These are phyloP conservation scores for Drosophila paranaensis DNA, from an alignment of 2,888 invertebrate genomes.

Conservation along the genomic window DNA sequence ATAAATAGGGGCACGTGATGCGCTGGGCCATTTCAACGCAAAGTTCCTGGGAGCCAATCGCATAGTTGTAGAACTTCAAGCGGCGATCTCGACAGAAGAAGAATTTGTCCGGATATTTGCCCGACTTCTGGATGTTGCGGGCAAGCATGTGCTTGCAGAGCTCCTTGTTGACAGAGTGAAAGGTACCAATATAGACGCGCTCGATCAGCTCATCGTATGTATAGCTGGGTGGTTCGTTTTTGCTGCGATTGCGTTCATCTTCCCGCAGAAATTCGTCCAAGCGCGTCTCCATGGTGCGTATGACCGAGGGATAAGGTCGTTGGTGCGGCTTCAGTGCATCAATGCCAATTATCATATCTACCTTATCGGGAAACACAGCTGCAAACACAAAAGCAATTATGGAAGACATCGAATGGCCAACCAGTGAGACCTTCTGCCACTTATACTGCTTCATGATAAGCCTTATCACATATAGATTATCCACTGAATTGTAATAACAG, in stretches of 20 bases:
- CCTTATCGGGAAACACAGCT: slow-evolving; percentile 86
- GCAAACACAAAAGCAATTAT: slow-evolving; percentile 88
- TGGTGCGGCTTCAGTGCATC: slow-evolving; percentile 83
- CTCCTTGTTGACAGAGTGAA: slow-evolving; percentile 87
- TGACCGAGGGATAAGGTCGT: slow-evolving; percentile 72
- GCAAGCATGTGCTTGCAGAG: slow-evolving; percentile 86
- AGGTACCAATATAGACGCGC: slow-evolving; percentile 86
- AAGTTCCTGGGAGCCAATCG: slow-evolving; percentile 85
- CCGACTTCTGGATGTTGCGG: slow-evolving; percentile 87
- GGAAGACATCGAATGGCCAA: slow-evolving; percentile 90
- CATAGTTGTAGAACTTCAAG: slow-evolving; percentile 86
- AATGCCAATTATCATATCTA: slow-evolving; percentile 83
- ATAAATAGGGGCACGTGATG: slow-evolving; percentile 88
- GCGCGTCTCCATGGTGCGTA: slow-evolving; percentile 83
- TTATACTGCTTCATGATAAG: slow-evolving; percentile 88
- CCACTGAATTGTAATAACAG: slow-evolving; percentile 83
- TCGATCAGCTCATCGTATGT: slow-evolving; percentile 87
- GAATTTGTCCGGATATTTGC: slow-evolving; percentile 87
- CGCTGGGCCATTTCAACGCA: slow-evolving; percentile 86
- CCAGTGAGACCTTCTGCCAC: slow-evolving; percentile 89
- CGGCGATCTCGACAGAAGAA: slow-evolving; percentile 89
- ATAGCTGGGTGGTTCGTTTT: slow-evolving; percentile 87
- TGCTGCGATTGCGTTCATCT: slow-evolving; percentile 83
- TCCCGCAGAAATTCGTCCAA: slow-evolving; percentile 85
- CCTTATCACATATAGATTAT: slow-evolving; percentile 86